Percentiles rank a stretch among this genome's conserved stretches.
Conservation (phyloP, 2,888 invertebrate species). For the Limenitis camilla region DNA sequence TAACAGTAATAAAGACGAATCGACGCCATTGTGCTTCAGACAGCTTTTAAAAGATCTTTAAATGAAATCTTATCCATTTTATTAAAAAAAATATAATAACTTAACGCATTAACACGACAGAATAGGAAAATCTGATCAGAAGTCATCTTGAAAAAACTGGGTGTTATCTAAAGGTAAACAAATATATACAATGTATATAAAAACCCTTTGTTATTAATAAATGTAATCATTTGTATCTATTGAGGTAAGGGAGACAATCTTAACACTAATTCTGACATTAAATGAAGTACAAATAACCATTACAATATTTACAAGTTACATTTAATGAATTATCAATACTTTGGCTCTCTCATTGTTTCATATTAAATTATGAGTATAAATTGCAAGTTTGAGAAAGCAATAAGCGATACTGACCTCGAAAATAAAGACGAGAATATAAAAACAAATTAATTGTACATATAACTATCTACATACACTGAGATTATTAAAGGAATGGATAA, state of each 20-base stretch:
- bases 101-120: neutral
- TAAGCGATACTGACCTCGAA: slow-evolving; percentile 44
- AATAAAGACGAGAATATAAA: slow-evolving; percentile 27
- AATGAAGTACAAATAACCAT: slow-evolving; percentile 42
- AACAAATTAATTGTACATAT: slow-evolving; percentile 58
- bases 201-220: slow-evolving; percentile 8
- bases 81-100: neutral
- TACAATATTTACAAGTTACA: slow-evolving; percentile 46
- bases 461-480: slow-evolving; percentile 49
- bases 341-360: slow-evolving; percentile 57
- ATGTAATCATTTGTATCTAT: slow-evolving; percentile 22
- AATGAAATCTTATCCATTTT: neutral
- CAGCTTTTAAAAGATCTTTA: slow-evolving; percentile 13
- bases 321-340: slow-evolving; percentile 51
- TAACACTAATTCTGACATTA: slow-evolving; percentile 53
- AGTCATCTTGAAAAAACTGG: neutral
- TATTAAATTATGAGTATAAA: slow-evolving; percentile 61
- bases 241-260: slow-evolving; percentile 61
- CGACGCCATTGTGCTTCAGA: slow-evolving; percentile 46
- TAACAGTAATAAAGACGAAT: slow-evolving; percentile 33
- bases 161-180: slow-evolving; percentile 5
- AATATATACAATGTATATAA: too few species aligned
- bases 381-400: slow-evolving; percentile 41
- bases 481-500: slow-evolving; percentile 47
- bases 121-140: neutral